Base-by-base conservation (phyloP, 2,888 invertebrate genomes). In the Lathronympha strigana region DNA sequence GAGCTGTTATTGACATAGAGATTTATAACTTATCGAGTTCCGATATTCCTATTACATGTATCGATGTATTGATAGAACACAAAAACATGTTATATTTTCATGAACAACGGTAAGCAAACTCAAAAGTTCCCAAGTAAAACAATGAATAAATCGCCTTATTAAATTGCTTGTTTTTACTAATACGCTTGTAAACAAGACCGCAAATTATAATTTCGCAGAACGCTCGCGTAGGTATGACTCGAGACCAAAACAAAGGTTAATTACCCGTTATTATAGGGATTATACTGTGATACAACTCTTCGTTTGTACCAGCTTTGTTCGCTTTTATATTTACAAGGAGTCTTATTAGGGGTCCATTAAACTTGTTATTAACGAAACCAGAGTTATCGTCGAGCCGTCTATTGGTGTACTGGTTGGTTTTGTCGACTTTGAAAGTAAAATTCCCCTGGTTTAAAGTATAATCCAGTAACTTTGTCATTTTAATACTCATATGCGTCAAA, bases 261-360 rank as follows among this genome's bases (percentile, higher is more conserved):
- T 80, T 78, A 79, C 76, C 73, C 73, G 72, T 77, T 77, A 80
- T 79, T 79, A 79, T 71, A 68, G 64, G 77, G 78, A 79, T 81
- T 77, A 81, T 71, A 70, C 72, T 73, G 69, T 71, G 72, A 73
- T 71, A 76, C 72, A 70, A 71, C 67, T 71, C 71, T 70, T 62
- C 67, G 72, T 75, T 72, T 77, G 72, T 75, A 80, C 76, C 75
- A 73, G 71, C 70, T 75, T 75, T 75, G 72, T 76, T 72, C 67
- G 68, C 75, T 71, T 75, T 80, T 78, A 78, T 66, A 73, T 73
- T 78, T 82, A 84, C 82, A 82, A 81, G 78, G 71, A 77, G 77
- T n/a, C 78, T 80, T 83, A 84, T 84, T 84, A 83, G 75, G 75
- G 70, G 72, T 74, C 76, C 75, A 80, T 82, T 82, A 80, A 79